A percentile compares a stretch with the other conserved stretches of the same genome.
These are phyloP conservation scores for Sitodiplosis mosellana DNA, from an alignment of 1,140 invertebrate species.

Conservation along the genomic window DNA sequence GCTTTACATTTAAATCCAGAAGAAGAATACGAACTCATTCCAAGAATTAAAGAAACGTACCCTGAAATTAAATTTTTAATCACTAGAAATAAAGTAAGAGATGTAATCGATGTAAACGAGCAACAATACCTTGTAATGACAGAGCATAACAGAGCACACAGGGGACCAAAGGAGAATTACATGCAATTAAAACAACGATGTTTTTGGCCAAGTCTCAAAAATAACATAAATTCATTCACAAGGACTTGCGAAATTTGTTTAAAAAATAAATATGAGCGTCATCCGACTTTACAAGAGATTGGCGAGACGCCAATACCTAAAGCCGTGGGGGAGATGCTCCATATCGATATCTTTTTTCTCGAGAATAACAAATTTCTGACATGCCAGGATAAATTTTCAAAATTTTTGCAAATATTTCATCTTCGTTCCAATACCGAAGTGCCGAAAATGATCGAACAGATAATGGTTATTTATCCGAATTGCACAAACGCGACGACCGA, in stretches of 20 bases:
- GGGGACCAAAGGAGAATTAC: slow-evolving; percentile 6
- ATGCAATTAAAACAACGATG: slow-evolving; percentile 7
- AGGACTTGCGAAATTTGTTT: slow-evolving; percentile 8
- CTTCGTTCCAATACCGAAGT: slow-evolving; percentile 6
- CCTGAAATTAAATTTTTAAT: slow-evolving; percentile 4
- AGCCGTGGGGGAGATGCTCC: slow-evolving; percentile 6
- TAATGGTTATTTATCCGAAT: background rate
- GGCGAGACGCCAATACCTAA: slow-evolving; percentile 5
- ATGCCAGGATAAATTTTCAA: slow-evolving; percentile 8
- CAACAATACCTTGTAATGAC: slow-evolving; percentile 5
- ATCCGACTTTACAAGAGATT: slow-evolving; percentile 2
- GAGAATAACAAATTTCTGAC: slow-evolving; percentile 1
- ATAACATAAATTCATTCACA: slow-evolving; percentile 5
- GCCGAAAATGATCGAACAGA: slow-evolving; percentile 5
- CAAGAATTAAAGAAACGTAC: slow-evolving; percentile 7
- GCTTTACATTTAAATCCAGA: slow-evolving; percentile 5
- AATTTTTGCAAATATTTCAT: slow-evolving; percentile 5
- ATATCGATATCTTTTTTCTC: slow-evolving; percentile 8
- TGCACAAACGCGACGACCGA: slow-evolving; percentile 5
- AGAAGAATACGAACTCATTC: slow-evolving; percentile 4
- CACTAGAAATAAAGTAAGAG: slow-evolving; percentile 5
- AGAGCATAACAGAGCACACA: slow-evolving; percentile 8
- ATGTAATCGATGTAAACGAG: slow-evolving; percentile 4
- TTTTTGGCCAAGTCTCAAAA: slow-evolving; percentile 7
- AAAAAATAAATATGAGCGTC: slow-evolving; percentile 7